Base-by-base conservation (phyloP, 1,140 invertebrate species). In the Drosophila suzukii region DNA sequence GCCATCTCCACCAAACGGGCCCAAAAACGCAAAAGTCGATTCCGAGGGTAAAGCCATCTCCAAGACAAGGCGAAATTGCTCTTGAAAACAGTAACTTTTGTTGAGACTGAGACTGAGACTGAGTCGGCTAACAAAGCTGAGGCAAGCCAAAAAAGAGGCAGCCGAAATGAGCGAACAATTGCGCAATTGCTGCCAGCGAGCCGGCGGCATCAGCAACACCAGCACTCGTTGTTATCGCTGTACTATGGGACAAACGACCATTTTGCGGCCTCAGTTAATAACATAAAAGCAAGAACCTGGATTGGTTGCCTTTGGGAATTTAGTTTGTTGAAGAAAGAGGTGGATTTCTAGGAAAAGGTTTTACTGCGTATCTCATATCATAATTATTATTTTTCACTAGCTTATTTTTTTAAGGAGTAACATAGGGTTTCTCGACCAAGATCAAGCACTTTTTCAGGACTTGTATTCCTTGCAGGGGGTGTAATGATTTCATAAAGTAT, bases 161-260 rank as follows among this genome's bases (percentile, higher is more conserved):
- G 59, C 66, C 76, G 62, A 74, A 81, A 78, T 75, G 77, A 68
- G 79, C 76, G 49, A 70, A 66, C 80, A 83, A 88, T 88, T 88
- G 84, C 84, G 84, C 84, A 88, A 88, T 81, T 89, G 49, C 27
- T 51, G 49, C 30, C 30, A 50, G 49, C 17, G 51, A 51, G 60
- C 46, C 62, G 39, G 34, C 51, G 56, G 27, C 60, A 10, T 24
- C 54, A 74, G 46, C 36, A 57, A 55, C 53, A 43, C 32, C n/a
- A 54, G 43, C 53, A 41, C 30, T 49, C 17, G 30, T 32, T 3
- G 49, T 15, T 12, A 17, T 20, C 30, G 49, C 12, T 36, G 10
- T n/a, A 51, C 49, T 15, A 34, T 53, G 50, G 32, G 32, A 36
- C 47, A 10, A 32, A n/a, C 43, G 15, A 34, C 32, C 32, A 10